Conservation (phyloP, 2,797 vertebrate species). For the Poeciliopsis gracilis region DNA sequence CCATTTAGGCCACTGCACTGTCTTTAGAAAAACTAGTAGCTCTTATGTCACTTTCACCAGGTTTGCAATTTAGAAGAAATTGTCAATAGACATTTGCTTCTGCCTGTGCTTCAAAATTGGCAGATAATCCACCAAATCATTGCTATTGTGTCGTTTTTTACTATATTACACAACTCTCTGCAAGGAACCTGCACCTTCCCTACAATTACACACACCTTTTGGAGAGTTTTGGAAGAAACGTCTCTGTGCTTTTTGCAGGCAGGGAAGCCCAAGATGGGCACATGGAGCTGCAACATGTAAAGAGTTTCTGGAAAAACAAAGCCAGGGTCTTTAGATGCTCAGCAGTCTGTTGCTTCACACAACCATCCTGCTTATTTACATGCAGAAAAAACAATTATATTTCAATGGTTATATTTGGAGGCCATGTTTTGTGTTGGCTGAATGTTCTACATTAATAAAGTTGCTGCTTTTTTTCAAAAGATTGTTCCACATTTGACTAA, state of each 20-base stretch:
- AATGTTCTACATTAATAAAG: not conserved
- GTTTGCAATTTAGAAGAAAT: not conserved
- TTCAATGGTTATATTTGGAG: not conserved
- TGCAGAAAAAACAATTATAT: not conserved
- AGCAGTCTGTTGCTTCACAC: not conserved
- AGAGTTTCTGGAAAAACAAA: conserved; percentile 1
- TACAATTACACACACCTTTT: not conserved
- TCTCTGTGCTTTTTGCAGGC: not conserved
- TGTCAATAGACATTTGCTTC: not conserved
- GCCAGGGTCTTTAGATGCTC: not conserved
- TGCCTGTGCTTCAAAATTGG: not conserved
- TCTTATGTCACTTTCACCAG: not conserved
- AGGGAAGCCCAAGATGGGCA: not conserved
- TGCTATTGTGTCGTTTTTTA: not conserved
- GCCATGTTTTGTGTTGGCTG: not conserved
- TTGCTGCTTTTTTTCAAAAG: not conserved
- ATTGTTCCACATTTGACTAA: not conserved
- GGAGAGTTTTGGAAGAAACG: not conserved
- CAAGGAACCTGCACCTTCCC: not conserved
- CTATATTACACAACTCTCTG: not conserved
- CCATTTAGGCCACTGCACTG: not conserved
- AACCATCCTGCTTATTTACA: not conserved
- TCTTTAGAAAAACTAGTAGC: not conserved
- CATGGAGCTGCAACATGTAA: not conserved
- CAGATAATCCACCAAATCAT: not conserved